A percentile compares a stretch with the other conserved stretches of the same genome.
These are phyloP conservation scores for Perca schrenkii DNA, from an alignment of 2,113 vertebrate genomes.

Conservation along the genomic window DNA sequence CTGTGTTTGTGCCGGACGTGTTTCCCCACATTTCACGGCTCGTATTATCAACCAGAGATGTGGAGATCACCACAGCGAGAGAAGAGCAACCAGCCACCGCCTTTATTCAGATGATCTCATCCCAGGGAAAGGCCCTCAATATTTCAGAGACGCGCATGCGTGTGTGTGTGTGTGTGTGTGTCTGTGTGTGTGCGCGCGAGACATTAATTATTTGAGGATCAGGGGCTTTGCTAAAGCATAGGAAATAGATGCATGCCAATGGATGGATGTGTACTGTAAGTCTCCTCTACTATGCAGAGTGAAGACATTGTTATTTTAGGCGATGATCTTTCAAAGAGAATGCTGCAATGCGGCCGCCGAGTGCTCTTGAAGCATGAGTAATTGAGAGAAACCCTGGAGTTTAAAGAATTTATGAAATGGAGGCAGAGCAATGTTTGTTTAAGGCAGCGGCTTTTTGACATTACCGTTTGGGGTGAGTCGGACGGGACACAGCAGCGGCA, in stretches of 20 bases:
- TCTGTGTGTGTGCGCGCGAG: neutral
- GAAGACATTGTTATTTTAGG: slow-evolving; percentile 66
- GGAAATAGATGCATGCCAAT: neutral
- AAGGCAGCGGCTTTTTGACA: slow-evolving; percentile 64
- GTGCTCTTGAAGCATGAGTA: slow-evolving; percentile 72
- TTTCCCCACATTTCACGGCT: slow-evolving; percentile 46
- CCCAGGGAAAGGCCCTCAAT: slow-evolving; percentile 45
- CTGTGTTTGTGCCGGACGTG: slow-evolving; percentile 32
- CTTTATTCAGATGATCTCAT: slow-evolving; percentile 54
- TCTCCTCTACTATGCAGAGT: neutral
- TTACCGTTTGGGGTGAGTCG: slow-evolving; percentile 55
- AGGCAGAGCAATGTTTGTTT: slow-evolving; percentile 79
- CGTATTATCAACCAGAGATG: slow-evolving; percentile 24
- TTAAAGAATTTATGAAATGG: slow-evolving; percentile 82
- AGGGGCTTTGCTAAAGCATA: neutral
- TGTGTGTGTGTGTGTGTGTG: slow-evolving; percentile 5
- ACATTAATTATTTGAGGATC: slow-evolving; percentile 15
- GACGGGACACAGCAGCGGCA: slow-evolving; percentile 21
- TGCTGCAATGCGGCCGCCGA: slow-evolving; percentile 76
- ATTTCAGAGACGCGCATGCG: slow-evolving; percentile 42
- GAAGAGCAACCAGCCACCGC: slow-evolving; percentile 25
- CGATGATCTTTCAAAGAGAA: slow-evolving; percentile 55
- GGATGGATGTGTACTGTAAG: slow-evolving; percentile 1
- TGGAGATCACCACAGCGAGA: slow-evolving; percentile 15
- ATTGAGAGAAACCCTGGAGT: slow-evolving; percentile 71